Evolutionary conservation across 37 sponge, comb jelly and placozoan genomes (phyloP), one percentile per base, ranked within the genome.

Genomic region (Bolinopsis microptera): DNA sequence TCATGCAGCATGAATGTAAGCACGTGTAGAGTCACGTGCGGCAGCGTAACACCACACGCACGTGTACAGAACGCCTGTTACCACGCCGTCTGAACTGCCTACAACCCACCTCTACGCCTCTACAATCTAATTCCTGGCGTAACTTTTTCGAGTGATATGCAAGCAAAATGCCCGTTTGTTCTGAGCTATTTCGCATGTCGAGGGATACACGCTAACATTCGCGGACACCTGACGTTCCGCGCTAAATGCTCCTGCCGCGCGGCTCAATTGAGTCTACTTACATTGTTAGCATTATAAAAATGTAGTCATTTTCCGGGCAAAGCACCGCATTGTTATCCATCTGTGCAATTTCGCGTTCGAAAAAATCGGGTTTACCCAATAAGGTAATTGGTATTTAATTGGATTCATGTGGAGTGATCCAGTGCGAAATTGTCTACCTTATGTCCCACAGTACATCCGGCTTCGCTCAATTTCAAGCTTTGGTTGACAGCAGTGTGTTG

Each of bases 301-400:
- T 34, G 13, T 32, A 1, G 33, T 0, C 9, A 16, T 77, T 77
- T 35, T 32, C 80, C 27, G 32, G 80, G 80, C 80, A 77, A 77
- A 77, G 32, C 80, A 77, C 80, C 33, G 32, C 80, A 32, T 77
- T 77, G 80, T 32, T 32, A 77, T 77, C 80, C 33, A 77, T 77
- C 80, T 77, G 27, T 77, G 80, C 32, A 77, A 77, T 77, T 77
- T 77, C 33, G 32, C 32, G 27, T 77, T 77, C 33, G 36, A 77
- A 32, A 77, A 77, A 77, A 77, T 77, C 80, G 35, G 80, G 80
- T 77, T 77, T n/a, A 32, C 80, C 36, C 80, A 77, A 77, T 77
- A 32, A 77, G 80, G 80, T 32, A 48, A 48, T 48, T 48, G 61
- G 9, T 13, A 48, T 48, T 48, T 48, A 48, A 48, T 48, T 48